phyloP scores from a whole-genome alignment of 2,888 invertebrate genomes.

The Rhaphigaster nebulosa region DNA sequence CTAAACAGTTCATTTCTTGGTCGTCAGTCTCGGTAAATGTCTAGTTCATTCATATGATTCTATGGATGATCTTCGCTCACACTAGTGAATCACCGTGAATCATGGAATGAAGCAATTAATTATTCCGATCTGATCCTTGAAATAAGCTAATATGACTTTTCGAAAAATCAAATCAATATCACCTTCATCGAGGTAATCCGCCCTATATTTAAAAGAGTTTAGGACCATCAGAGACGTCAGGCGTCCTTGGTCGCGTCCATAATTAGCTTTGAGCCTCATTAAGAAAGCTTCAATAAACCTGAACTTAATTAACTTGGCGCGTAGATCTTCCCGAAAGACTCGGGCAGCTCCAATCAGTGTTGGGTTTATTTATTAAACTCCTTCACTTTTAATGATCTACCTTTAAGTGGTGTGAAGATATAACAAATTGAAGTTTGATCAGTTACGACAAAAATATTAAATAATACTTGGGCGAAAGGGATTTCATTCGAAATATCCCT shows the following conservation, averaged over 20 bases:
- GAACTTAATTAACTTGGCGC: not conserved
- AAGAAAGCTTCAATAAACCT: not conserved
- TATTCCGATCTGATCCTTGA: too few relatives aligned
- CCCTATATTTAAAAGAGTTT: not conserved
- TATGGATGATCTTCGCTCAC: too few relatives aligned
- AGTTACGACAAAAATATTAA: not conserved
- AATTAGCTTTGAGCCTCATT: not conserved
- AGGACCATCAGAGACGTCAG: not conserved
- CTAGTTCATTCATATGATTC: too few relatives aligned
- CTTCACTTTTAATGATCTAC: not conserved
- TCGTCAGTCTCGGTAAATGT: too few relatives aligned
- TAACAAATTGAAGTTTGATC: not conserved
- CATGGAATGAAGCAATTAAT: too few relatives aligned
- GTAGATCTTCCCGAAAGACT: not conserved
- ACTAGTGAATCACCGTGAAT: too few relatives aligned
- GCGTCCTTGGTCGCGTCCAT: not conserved
- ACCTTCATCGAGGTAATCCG: too few relatives aligned
- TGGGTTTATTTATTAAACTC: not conserved
- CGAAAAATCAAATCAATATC: too few relatives aligned
- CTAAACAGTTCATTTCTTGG: too few relatives aligned
- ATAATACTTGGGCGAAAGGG: too few relatives aligned
- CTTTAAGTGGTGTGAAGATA: not conserved
- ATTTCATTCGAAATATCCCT: too few relatives aligned
- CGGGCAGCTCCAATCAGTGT: not conserved
- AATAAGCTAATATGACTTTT: too few relatives aligned